Evolutionary conservation across 1,140 invertebrate species (phyloP), one percentile per base, ranked within the genome.

Genomic region (Papilio xuthus): DNA sequence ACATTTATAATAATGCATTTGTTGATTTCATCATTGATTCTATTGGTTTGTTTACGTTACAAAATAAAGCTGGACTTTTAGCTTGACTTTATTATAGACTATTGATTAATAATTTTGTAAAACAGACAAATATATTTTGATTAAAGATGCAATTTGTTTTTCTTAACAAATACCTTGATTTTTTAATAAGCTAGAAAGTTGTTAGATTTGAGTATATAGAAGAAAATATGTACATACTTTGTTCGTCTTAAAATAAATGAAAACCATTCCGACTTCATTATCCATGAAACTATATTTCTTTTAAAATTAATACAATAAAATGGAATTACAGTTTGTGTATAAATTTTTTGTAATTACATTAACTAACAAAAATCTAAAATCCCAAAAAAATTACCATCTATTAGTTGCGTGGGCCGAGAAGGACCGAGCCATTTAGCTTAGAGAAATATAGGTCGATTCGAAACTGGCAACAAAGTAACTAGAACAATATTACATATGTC

Each of bases 1-100:
- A 42, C 6, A 37, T 42, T 70, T 18, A 41, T 60, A 42, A 10
- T 42, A 42, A 71, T 37, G 74, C 60, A 67, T 76, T 76, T 76
- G 53, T 41, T 41, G 26, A 60, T 37, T 26, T 32, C 50, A 75
- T 56, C 26, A 47, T 82, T 80, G 79, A 69, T 53, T 74, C 9
- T 56, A 70, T 78, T 63, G 77, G 26, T 60, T 23, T 26, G 56
- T 63, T 63, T 28, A 60, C 10, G 23, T 26, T 63, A 82, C 12
- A 42, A 81, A 47, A 82, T 85, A 72, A 85, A 86, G 85, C 86
- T 80, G 85, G 85, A 81, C 84, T 87, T 85, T 77, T 47, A 72
- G 74, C 78, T 77, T 83, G 63, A 56, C 60, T 63, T 63, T 28
- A 63, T 63, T 28, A 63, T 63, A 63, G 60, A 63, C 23, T 63